These are phyloP conservation scores for Saxicola maurus DNA, from an alignment of 2,797 vertebrate genomes.

Conservation along the genomic window DNA sequence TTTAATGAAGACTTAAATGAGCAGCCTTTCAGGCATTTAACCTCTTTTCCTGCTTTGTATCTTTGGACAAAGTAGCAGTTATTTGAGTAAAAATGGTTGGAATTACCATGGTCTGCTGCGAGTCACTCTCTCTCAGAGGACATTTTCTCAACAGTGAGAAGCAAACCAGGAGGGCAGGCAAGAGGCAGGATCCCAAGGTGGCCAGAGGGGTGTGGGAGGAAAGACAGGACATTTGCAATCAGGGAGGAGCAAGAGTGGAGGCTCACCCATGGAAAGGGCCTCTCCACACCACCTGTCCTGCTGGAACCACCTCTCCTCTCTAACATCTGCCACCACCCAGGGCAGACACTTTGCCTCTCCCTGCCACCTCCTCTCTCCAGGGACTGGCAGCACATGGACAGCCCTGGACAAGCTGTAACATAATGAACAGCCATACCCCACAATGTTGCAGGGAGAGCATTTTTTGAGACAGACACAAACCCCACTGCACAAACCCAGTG, in stretches of 20 bases:
- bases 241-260: background rate
- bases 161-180: background rate
- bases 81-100: background rate
- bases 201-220: background rate
- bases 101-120: rapidly evolving
- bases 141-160: background rate
- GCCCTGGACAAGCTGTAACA: background rate
- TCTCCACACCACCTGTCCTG: background rate
- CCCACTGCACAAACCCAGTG: background rate
- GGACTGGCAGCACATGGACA: background rate
- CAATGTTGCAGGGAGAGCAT: background rate
- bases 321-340: rapidly evolving
- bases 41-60: background rate
- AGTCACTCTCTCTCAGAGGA: background rate
- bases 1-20: background rate
- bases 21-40: background rate
- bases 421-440: background rate
- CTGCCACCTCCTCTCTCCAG: background rate
- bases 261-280: background rate
- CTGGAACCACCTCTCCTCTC: background rate
- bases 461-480: background rate
- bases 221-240: background rate
- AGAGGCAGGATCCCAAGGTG: background rate
- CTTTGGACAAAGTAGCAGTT: background rate
- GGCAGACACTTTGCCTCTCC: background rate